Conservation (phyloP, 2,797 vertebrate species). For the Sphenopsis melanotis region DNA sequence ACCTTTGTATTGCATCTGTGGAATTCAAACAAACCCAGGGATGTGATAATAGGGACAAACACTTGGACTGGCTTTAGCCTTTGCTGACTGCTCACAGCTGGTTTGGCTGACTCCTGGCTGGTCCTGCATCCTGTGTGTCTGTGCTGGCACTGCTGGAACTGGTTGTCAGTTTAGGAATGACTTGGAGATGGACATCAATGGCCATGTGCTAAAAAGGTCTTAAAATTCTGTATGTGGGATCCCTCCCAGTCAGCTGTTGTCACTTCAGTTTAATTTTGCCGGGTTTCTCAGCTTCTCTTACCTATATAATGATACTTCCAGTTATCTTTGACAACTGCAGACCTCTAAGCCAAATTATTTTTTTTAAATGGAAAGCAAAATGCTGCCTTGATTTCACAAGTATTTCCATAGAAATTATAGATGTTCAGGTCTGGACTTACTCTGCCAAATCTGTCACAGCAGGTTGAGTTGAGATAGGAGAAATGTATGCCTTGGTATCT, state of each 20-base stretch:
- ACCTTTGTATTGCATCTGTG: constrained; percentile 33
- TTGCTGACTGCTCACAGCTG: neutral
- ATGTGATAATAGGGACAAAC: constrained; percentile 4
- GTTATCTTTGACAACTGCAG: neutral
- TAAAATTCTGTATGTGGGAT: neutral
- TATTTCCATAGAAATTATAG: neutral
- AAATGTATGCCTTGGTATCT: neutral
- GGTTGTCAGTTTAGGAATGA: neutral
- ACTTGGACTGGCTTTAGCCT: neutral
- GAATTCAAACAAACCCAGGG: constrained; percentile 15
- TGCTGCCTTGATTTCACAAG: neutral
- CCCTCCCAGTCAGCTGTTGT: neutral
- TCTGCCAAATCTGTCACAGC: neutral
- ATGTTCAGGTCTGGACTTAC: neutral
- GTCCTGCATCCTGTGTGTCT: neutral
- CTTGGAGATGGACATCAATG: neutral
- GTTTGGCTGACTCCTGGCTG: neutral
- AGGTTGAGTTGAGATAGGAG: neutral
- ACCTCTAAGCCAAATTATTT: neutral
- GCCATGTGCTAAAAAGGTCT: neutral
- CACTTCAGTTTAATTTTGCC: neutral
- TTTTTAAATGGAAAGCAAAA: neutral
- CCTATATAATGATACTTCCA: neutral
- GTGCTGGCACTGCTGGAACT: neutral
- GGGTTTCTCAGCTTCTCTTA: neutral